These are phyloP conservation scores for Spea multiplicata DNA, from an alignment of 2,113 vertebrate species.

Conservation along the genomic window DNA sequence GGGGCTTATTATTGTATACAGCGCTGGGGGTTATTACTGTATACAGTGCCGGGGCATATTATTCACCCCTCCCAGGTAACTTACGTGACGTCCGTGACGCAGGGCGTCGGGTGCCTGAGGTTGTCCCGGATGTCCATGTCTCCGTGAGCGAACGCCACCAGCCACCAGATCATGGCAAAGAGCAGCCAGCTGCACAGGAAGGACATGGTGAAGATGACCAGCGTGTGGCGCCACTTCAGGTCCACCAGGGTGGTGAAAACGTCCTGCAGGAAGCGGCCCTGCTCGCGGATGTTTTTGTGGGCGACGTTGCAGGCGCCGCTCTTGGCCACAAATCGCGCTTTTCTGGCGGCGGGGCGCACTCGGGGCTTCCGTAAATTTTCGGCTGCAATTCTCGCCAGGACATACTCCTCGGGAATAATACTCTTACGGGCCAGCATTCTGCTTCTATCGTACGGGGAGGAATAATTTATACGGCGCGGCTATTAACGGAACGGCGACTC, in stretches of 20 bases:
- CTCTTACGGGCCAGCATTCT: slow-evolving; percentile 92
- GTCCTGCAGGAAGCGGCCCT: slow-evolving; percentile 94
- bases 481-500: background rate
- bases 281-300: slow-evolving; percentile 97
- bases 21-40: too few relatives aligned
- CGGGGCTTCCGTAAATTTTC: slow-evolving; percentile 89
- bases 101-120: slow-evolving; percentile 62
- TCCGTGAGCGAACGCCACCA: slow-evolving; percentile 92
- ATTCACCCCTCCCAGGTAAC: slow-evolving; percentile 28
- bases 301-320: slow-evolving; percentile 96
- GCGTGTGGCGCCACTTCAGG: slow-evolving; percentile 94
- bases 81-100: slow-evolving; percentile 90
- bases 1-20: too few relatives aligned
- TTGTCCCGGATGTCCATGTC: slow-evolving; percentile 79
- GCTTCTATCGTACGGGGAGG: slow-evolving; percentile 57
- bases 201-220: slow-evolving; percentile 97
- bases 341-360: slow-evolving; percentile 84
- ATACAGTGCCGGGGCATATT: background rate
- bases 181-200: slow-evolving; percentile 98
- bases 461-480: background rate
- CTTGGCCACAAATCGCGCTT: slow-evolving; percentile 96
- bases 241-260: slow-evolving; percentile 98
- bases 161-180: slow-evolving; percentile 98
- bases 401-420: slow-evolving; percentile 97
- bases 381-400: slow-evolving; percentile 83